Evolutionary conservation across 1,140 invertebrate genomes (phyloP), one percentile per base, ranked within the genome.

Genomic region (Acyrthosiphon pisum): DNA sequence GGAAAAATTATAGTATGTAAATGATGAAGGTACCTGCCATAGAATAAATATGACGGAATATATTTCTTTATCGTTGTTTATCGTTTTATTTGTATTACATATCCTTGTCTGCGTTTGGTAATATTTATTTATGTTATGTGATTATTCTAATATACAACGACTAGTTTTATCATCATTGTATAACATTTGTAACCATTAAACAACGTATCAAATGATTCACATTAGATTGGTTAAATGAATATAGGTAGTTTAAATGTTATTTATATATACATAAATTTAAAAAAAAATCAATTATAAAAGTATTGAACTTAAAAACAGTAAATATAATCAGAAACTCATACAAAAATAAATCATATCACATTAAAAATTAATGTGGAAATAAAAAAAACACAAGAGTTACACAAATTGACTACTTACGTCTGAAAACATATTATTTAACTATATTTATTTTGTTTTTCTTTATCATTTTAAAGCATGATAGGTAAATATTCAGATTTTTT

Each of bases 71-170:
- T n/a, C 60, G 6, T 76, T n/a, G 60, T n/a, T 68, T 76, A 76
- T 76, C 60, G 60, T 76, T 18, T n/a, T n/a, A 76, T 76, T 76
- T 76, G 60, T 68, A n/a, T 76, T 76, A n/a, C 2, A 76, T 76
- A 76, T 18, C n/a, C 60, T n/a, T 4, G 60, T 76, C 60, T 76
- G 60, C 6, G 14, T 76, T 76, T 18, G 14, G 14, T 35, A 76
- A 76, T 76, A 35, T 76, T n/a, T 76, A 76, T 76, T 76, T 76
- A 76, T 76, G 60, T 76, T 18, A 76, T n/a, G n/a, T 76, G 60
- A n/a, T 76, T n/a, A 76, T 76, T n/a, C 18, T 76, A 76, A n/a
- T n/a, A n/a, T n/a, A n/a, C 18, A n/a, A 76, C 7, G n/a, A 76
- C 60, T 76, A 76, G 60, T 76, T n/a, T 76, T 68, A 4, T n/a